Evolutionary conservation across 1,140 invertebrate genomes (phyloP).

Genomic region (Ectropis grisescens): DNA sequence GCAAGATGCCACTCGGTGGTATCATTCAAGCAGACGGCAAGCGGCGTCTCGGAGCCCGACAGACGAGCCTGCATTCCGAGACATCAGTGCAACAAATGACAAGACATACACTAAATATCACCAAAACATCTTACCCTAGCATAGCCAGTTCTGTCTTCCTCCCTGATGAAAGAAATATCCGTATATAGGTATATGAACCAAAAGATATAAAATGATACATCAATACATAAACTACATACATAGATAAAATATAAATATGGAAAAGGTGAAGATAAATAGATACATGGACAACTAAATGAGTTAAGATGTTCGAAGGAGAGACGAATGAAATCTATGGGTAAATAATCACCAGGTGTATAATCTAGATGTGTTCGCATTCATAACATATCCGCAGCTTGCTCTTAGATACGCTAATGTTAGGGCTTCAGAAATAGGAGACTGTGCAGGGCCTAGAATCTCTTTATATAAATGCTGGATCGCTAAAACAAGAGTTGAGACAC

Average conservation of each 20-base stretch:
- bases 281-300: slow-evolving; percentile 17
- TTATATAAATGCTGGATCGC: too few relatives aligned
- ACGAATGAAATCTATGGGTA: too few relatives aligned
- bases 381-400: too few relatives aligned
- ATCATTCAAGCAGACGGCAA: slow-evolving; percentile 27
- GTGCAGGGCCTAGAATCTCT: too few relatives aligned
- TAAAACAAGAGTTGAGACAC: too few relatives aligned
- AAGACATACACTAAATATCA: slow-evolving; percentile 55
- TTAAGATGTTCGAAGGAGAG: too few relatives aligned
- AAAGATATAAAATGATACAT: slow-evolving; percentile 19
- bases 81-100: slow-evolving; percentile 39
- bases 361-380: too few relatives aligned
- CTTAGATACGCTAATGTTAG: too few relatives aligned
- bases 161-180: slow-evolving; percentile 66
- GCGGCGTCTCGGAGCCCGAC: slow-evolving; percentile 18
- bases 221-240: slow-evolving; percentile 14
- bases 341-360: too few relatives aligned
- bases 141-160: slow-evolving; percentile 68
- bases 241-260: slow-evolving; percentile 18
- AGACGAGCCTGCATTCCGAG: slow-evolving; percentile 8
- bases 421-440: too few relatives aligned
- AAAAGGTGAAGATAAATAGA: slow-evolving; percentile 8
- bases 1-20: slow-evolving; percentile 14
- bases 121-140: slow-evolving; percentile 66
- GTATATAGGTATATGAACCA: slow-evolving; percentile 36